Base-by-base conservation (phyloP, 2,113 vertebrate species). In the Bombycilla garrulus region DNA sequence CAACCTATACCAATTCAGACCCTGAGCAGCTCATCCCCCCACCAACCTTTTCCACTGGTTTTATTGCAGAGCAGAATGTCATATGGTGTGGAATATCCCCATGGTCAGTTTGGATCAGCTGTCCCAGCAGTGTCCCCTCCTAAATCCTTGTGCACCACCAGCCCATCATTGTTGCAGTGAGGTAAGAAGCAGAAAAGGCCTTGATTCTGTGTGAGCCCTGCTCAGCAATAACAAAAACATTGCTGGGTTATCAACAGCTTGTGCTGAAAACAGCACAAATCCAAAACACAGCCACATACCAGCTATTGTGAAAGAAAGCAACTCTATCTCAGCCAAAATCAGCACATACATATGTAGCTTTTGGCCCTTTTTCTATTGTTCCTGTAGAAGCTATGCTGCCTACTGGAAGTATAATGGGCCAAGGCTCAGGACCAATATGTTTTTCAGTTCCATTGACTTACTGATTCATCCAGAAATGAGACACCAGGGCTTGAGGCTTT, bases 391-490 rank as follows among this genome's bases (percentile, higher is more conserved):
- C 8, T 40, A 1, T 50, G 10, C 22, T 90, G 31, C 25, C 23
- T 45, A 13, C 38, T 65, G 20, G 42, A 80, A 73, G 11, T 18
- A 6, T 9, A 82, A 28, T 12, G 88, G 47, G 17, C 19, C 76
- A 82, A 79, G 35, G 20, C 42, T 54, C 4, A 3, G 77, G 28
- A 77, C 23, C 20, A 44, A 6, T 23, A 20, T 74, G 15, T 31
- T 86, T 91, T 92, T 62, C 84, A 67, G 9, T 86, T 84, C 42
- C 33, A 44, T 4, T 6, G 7, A 21, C 26, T 70, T 66, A 77
- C 44, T 69, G 56, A 83, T 92, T 83, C 38, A 86, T 53, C 29
- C 38, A 70, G 51, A 89, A 96, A 58, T 29, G 38, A 89, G 29
- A 84, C 35, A 87, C 11, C 15, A 72, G 40, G 67, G 8, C 11